phyloP scores from a whole-genome alignment of 1,140 invertebrate species.

The Orchestia grillus region DNA sequence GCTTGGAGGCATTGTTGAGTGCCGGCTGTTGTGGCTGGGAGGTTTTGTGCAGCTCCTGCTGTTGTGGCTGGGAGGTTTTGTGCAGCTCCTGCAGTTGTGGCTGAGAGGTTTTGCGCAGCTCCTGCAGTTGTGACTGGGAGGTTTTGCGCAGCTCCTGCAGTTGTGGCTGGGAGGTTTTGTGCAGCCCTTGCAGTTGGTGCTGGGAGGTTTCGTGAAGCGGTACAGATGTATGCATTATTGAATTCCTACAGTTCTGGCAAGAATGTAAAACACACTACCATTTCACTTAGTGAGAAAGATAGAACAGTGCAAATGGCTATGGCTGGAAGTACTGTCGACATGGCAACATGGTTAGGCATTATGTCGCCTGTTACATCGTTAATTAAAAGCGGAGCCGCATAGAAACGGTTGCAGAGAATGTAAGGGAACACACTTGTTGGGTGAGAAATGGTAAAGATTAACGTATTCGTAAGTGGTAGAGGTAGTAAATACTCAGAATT shows the following conservation, averaged over 20 bases:
- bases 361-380: too few relatives aligned
- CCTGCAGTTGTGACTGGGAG: too few relatives aligned
- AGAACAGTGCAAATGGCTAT: not conserved
- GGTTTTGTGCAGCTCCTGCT: not conserved
- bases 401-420: too few relatives aligned
- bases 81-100: not conserved
- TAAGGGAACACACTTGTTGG: too few relatives aligned
- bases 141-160: too few relatives aligned
- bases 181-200: too few relatives aligned
- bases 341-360: not conserved
- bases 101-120: not conserved
- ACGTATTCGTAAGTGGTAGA: too few relatives aligned
- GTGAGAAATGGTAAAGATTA: too few relatives aligned
- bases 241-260: not conserved
- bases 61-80: not conserved
- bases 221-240: not conserved
- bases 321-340: not conserved
- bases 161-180: too few relatives aligned
- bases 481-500: too few relatives aligned
- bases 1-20: not conserved
- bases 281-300: not conserved
- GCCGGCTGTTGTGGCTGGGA: not conserved
- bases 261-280: not conserved
- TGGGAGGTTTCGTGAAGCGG: too few relatives aligned
- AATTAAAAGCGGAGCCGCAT: too few relatives aligned